Evolutionary conservation across 2,888 invertebrate genomes (phyloP), one percentile per base, ranked within the genome.

Genomic region (Sarcophaga carnaria): DNA sequence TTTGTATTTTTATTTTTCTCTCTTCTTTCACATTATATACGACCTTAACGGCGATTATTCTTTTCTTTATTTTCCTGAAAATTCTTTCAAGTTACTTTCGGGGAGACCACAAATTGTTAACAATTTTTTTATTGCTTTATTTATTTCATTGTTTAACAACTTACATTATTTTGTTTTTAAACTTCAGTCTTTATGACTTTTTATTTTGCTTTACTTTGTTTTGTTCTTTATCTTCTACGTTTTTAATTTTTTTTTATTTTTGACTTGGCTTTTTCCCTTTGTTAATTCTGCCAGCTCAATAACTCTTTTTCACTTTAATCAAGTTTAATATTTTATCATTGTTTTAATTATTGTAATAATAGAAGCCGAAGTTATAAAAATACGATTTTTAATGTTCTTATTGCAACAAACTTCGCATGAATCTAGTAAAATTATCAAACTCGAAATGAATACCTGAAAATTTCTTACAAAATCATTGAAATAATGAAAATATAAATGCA

Each of bases 211-310:
- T 64, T 67, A 84, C 87, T 88, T 88, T 89, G 87, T 83, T 86
- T 89, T 83, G 76, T 76, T 87, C 74, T 85, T 82, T 85, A 81
- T 79, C 80, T 87, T 83, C 78, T 86, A 88, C 86, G 84, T 88
- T 85, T 74, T 70, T 54, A 59, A 27, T 62, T 82, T 88, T 80
- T 80, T 64, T 85, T 82, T 64, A 69, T 66, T 76, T 66, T 63
- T 37, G 37, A 79, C 60, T 78, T 64, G 11, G 47, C 10, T 37
- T 79, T 69, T 71, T 64, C 66, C 63, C 72, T 83, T 88, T 80
- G 74, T 77, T 83, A 67, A 59, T 14, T 27, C 27, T 67, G 49
- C 49, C 70, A 72, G 47, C 80, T 66, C 20, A 64, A 66, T 49
- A 45, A 17, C 17, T n/a, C 47, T 64, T 60, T 81, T 74, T 67